Evolutionary conservation across 2,888 invertebrate species (phyloP).

Genomic region (Spodoptera littoralis): DNA sequence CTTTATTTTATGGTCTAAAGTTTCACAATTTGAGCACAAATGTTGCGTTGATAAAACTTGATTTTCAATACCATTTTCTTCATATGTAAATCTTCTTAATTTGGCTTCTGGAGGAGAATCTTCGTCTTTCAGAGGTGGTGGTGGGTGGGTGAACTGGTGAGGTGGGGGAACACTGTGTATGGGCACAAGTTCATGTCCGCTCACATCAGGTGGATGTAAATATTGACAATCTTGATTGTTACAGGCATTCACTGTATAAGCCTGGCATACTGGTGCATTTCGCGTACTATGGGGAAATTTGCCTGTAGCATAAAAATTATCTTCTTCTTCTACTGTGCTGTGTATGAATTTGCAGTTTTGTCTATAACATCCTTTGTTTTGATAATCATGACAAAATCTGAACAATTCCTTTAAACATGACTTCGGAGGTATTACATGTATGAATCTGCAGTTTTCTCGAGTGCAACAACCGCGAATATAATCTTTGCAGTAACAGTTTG

Average conservation of each 20-base stretch:
- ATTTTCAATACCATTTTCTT: slow-evolving; percentile 74
- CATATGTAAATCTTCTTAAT: slow-evolving; percentile 76
- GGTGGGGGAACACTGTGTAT: slow-evolving; percentile 61
- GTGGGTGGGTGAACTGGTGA: slow-evolving; percentile 65
- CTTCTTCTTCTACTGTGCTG: slow-evolving; percentile 91
- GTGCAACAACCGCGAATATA: slow-evolving; percentile 84
- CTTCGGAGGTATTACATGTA: slow-evolving; percentile 80
- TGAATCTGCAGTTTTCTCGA: slow-evolving; percentile 87
- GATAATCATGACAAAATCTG: slow-evolving; percentile 90
- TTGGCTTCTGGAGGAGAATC: slow-evolving; percentile 84
- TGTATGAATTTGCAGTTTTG: slow-evolving; percentile 92
- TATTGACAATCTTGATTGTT: slow-evolving; percentile 82
- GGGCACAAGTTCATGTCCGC: slow-evolving; percentile 65
- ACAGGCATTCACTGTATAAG: slow-evolving; percentile 89
- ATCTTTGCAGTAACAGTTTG: slow-evolving; percentile 82
- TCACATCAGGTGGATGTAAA: slow-evolving; percentile 72
- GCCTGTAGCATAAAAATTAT: slow-evolving; percentile 90
- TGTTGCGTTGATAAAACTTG: slow-evolving; percentile 71
- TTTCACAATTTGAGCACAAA: slow-evolving; percentile 79
- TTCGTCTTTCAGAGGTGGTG: slow-evolving; percentile 74
- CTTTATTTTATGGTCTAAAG: slow-evolving; percentile 80
- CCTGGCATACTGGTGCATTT: slow-evolving; percentile 89
- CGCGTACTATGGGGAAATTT: slow-evolving; percentile 87
- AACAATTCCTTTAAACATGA: slow-evolving; percentile 78
- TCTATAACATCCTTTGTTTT: slow-evolving; percentile 91